Evolutionary conservation across 2,888 invertebrate genomes (phyloP).

Genomic region (Thymelicus lineola): DNA sequence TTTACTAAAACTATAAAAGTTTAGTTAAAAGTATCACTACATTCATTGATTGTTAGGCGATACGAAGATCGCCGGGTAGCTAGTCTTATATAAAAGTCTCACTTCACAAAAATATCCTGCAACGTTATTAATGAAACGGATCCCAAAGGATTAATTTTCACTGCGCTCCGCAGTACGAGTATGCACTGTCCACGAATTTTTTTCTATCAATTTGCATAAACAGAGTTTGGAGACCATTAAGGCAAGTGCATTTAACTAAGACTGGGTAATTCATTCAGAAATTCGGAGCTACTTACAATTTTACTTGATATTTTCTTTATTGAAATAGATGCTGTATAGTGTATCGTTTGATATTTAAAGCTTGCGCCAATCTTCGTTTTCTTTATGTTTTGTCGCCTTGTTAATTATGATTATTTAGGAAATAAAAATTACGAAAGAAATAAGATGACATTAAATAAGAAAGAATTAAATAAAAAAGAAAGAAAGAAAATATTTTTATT

Average conservation of each 20-base stretch:
- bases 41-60: no score
- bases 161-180: conserved; percentile 21
- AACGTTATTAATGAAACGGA: conserved; percentile 25
- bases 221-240: conserved; percentile 34
- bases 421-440: no score
- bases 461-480: no score
- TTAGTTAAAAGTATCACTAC: no score
- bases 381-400: no score
- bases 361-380: no score
- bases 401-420: no score
- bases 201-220: conserved; percentile 37
- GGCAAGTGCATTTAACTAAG: conserved; percentile 31
- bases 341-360: not conserved
- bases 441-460: no score
- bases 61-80: no score
- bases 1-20: no score
- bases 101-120: not conserved
- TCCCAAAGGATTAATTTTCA: conserved; percentile 13
- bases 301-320: conserved; percentile 30
- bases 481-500: no score
- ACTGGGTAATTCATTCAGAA: conserved; percentile 27
- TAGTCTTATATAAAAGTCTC: not conserved
- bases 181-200: conserved; percentile 20
- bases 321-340: not conserved
- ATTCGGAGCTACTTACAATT: conserved; percentile 28